phyloP scores from a whole-genome alignment of 2,113 vertebrate genomes.

The Anguilla rostrata region DNA sequence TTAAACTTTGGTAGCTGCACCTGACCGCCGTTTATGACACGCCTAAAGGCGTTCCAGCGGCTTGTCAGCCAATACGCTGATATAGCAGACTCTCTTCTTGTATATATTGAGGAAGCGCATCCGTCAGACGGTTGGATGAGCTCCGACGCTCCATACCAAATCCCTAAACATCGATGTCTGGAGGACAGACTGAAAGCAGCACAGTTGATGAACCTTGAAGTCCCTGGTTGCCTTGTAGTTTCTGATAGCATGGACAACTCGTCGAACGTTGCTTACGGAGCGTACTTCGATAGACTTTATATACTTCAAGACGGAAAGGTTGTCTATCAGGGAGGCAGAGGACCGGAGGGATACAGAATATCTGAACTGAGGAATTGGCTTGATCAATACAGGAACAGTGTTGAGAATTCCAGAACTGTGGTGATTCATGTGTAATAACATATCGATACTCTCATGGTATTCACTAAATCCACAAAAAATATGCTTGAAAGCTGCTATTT shows the following conservation, averaged over 20 bases:
- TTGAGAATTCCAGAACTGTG: conserved; percentile 62
- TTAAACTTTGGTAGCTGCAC: conserved; percentile 99
- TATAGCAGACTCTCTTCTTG: conserved; percentile 93
- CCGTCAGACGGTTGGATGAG: conserved; percentile 98
- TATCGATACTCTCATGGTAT: conserved; percentile 15
- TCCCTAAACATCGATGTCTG: conserved; percentile 91
- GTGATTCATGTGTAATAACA: conserved; percentile 79
- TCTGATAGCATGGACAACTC: conserved; percentile 96
- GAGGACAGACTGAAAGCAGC: conserved; percentile 91
- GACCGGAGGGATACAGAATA: conserved; percentile 94
- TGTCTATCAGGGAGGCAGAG: conserved; percentile 92
- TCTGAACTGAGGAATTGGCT: conserved; percentile 92
- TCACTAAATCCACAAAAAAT: not conserved
- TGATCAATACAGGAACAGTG: conserved; percentile 79
- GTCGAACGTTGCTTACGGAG: conserved; percentile 96
- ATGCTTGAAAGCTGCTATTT: conserved; percentile 21
- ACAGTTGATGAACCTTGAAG: conserved; percentile 79
- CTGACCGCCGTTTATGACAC: conserved; percentile 99
- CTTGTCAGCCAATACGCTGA: conserved; percentile 87
- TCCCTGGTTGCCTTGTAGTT: conserved; percentile 82
- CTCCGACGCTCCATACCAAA: conserved; percentile 91
- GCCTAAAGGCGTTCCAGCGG: conserved; percentile 90
- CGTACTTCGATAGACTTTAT: conserved; percentile 97
- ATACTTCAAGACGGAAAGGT: conserved; percentile 84
- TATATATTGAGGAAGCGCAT: conserved; percentile 98